Conservation (phyloP, 2,797 vertebrate genomes). For the Numenius phaeopus region DNA sequence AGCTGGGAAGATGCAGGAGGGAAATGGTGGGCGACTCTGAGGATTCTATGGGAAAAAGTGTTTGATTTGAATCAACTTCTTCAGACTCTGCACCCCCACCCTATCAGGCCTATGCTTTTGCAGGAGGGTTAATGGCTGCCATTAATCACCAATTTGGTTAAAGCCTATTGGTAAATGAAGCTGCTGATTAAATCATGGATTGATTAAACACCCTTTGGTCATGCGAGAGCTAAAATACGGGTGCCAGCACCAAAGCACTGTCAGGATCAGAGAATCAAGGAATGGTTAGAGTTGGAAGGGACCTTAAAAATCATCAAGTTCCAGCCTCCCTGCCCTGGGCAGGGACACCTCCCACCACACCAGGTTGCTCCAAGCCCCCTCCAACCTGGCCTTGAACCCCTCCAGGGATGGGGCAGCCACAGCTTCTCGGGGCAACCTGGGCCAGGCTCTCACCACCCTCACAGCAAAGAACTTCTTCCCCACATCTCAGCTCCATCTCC, state of each 20-base stretch:
- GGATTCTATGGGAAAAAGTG: background rate
- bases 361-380: too few relatives aligned
- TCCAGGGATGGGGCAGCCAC: too few relatives aligned
- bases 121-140: background rate
- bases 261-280: too few relatives aligned
- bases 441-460: too few relatives aligned
- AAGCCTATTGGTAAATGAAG: background rate
- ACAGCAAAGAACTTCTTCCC: too few relatives aligned
- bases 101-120: rapidly evolving
- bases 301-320: too few relatives aligned
- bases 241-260: background rate
- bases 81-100: too few relatives aligned
- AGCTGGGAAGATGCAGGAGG: background rate
- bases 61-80: background rate
- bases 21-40: background rate
- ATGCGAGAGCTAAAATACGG: background rate
- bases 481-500: too few relatives aligned
- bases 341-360: too few relatives aligned
- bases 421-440: too few relatives aligned
- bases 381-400: too few relatives aligned
- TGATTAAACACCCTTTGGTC: background rate
- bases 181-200: background rate
- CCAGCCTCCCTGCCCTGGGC: too few relatives aligned
- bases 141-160: background rate
- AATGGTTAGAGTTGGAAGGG: background rate